Base-by-base conservation (phyloP, 64 coral and sea anemone genomes). In the Cladopsammia gracilis region DNA sequence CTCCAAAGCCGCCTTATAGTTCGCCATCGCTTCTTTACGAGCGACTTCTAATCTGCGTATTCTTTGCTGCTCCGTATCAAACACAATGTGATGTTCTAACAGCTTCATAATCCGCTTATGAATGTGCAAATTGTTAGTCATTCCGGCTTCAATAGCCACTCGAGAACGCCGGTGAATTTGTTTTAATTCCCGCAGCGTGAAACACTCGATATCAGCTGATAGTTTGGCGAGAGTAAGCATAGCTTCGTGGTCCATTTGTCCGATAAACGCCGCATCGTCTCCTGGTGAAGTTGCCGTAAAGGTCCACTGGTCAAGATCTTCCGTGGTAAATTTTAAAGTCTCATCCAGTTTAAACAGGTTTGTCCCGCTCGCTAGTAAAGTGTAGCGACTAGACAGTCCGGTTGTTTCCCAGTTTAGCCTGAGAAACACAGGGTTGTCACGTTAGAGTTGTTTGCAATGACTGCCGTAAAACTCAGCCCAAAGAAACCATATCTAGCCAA, bases 51-150 rank as follows among this genome's bases (percentile, higher is more conserved):
- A 69, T 51, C 49, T 60, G 25, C 24, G 50, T 44, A 69, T 68
- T 12, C 67, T 79, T n/a, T 82, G 76, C 19, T 56, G 73, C 11
- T 87, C 71, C 48, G 73, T 34, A 19, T 91, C 82, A 10, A 93
- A 64, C 20, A 93, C 87, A n/a, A 86, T 50, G 57, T 80, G 77
- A 52, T 57, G 64, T 60, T 98, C 96, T 11, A 98, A 73, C 6
- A 94, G 52, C 19, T 83, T 78, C 19, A 94, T 80, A 53, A 98
- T 98, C 60, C 90, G 79, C 75, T 76, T 79, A 67, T 98, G 96
- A 73, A 98, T 82, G 47, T 98, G 92, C 64, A 75, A 56, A 48
- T 98, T 98, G n/a, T 94, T 98, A 44, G 96, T 98, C 46, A 98
- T 73, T n/a, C 81, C 92, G 66, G 92, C 93, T 50, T 91, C 92